phyloP scores from a whole-genome alignment of 2,113 vertebrate species.

The Leptosomus discolor region DNA sequence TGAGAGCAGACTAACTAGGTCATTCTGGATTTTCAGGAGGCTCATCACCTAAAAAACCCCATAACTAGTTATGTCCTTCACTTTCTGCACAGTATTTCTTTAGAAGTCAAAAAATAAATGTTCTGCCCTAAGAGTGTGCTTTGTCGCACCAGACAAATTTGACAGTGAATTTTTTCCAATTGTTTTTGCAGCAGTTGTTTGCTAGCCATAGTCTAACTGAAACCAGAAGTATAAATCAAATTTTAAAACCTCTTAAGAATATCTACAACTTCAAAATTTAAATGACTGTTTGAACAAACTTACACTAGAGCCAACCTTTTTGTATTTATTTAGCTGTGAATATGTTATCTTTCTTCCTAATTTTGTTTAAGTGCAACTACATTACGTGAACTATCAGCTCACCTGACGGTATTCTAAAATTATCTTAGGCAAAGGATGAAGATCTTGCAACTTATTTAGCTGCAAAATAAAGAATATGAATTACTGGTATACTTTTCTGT shows the following conservation, averaged over 20 bases:
- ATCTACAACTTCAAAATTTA: background rate
- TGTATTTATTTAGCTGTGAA: background rate
- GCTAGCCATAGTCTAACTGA: background rate
- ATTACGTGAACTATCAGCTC: background rate
- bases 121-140: background rate
- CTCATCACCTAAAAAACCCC: background rate
- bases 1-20: background rate
- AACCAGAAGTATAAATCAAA: background rate
- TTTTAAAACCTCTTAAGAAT: background rate
- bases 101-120: background rate
- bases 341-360: background rate
- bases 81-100: background rate
- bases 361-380: background rate
- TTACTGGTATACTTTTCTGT: background rate
- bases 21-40: background rate
- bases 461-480: conserved; percentile 50
- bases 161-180: background rate
- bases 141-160: background rate
- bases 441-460: conserved; percentile 83
- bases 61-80: background rate
- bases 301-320: background rate
- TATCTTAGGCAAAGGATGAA: conserved; percentile 90
- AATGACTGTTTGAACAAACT: background rate
- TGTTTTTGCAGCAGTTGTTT: background rate
- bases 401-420: conserved; percentile 91